phyloP scores from a whole-genome alignment of 2,888 invertebrate species.

The Dicycla oo region DNA sequence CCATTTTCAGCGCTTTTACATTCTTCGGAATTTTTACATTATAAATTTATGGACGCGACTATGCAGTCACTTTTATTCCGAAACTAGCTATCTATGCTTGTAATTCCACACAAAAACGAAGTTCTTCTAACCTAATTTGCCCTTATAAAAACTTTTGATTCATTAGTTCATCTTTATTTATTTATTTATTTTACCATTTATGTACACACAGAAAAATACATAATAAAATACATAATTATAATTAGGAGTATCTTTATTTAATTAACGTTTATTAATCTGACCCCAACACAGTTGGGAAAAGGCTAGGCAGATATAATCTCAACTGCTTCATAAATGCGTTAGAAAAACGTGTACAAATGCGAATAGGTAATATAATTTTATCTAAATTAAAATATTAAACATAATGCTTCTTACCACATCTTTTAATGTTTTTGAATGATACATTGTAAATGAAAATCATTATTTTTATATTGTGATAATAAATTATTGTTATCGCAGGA shows the following conservation, averaged over 20 bases:
- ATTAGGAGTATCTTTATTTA: no score
- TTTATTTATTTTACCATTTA: no score
- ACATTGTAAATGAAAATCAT: no score
- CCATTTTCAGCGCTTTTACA: conserved; percentile 19
- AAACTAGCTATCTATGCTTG: background rate
- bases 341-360: background rate
- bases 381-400: background rate
- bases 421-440: background rate
- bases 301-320: no score
- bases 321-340: background rate
- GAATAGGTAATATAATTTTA: background rate
- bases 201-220: no score
- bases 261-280: no score
- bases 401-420: background rate
- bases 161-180: background rate
- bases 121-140: background rate
- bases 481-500: background rate
- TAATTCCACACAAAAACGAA: background rate
- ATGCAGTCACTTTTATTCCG: conserved; percentile 4
- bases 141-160: background rate
- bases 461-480: conserved; percentile 8
- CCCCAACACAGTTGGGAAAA: no score
- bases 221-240: no score
- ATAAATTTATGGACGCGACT: conserved; percentile 9
- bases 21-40: conserved; percentile 8